A percentile compares a stretch with the other conserved stretches of the same genome.
These are phyloP conservation scores for Clarias laeviceps DNA, from an alignment of 2,797 vertebrate genomes.

Conservation along the genomic window DNA sequence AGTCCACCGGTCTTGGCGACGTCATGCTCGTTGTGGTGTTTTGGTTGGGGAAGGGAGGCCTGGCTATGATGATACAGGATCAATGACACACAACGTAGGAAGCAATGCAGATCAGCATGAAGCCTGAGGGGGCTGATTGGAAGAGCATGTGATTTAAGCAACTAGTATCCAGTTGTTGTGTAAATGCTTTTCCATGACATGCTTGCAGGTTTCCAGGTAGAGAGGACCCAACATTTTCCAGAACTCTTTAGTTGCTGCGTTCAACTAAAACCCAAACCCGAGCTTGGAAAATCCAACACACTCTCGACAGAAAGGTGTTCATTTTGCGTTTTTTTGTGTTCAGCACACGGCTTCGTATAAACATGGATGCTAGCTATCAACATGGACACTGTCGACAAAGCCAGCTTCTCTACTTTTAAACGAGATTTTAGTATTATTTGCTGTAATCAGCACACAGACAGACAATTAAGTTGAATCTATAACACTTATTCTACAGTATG, in stretches of 20 bases:
- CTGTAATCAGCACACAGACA: background rate
- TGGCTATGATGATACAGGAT: background rate
- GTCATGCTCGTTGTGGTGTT: conserved; percentile 27
- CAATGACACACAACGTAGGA: background rate
- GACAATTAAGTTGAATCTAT: background rate
- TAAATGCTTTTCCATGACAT: background rate
- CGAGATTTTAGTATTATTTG: background rate
- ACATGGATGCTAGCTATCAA: background rate
- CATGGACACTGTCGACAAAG: background rate
- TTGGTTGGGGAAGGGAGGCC: background rate
- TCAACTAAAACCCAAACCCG: background rate
- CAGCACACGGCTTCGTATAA: conserved; percentile 11
- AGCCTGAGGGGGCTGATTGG: background rate
- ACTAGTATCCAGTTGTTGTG: background rate
- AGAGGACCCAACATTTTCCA: background rate
- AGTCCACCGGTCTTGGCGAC: conserved; percentile 36
- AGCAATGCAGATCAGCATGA: background rate
- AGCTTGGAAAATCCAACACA: background rate
- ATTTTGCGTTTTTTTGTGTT: too few relatives aligned
- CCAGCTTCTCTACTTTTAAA: background rate
- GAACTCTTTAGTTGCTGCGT: background rate
- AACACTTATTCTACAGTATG: background rate
- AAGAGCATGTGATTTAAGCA: background rate
- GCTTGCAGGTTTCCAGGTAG: background rate
- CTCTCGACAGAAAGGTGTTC: background rate